phyloP scores from a whole-genome alignment of 2,888 invertebrate genomes.

The Drosophila parthenogenetica region DNA sequence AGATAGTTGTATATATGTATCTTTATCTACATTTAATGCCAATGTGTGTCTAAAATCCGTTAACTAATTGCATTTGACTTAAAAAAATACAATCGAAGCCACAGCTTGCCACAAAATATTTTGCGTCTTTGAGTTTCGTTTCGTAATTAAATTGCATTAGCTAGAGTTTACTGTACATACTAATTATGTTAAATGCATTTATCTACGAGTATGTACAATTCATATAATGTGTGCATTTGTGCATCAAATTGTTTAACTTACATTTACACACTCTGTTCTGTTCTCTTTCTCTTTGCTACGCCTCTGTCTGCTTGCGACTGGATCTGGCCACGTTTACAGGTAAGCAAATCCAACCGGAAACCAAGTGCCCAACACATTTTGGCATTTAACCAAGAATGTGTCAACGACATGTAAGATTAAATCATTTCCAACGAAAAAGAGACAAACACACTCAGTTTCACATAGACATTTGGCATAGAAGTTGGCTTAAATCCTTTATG shows the following conservation, averaged over 20 bases:
- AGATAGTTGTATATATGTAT: constrained; percentile 9
- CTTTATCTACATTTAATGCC: not conserved
- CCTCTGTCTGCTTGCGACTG: constrained; percentile 26
- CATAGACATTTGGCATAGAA: not conserved
- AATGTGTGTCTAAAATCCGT: constrained; percentile 69
- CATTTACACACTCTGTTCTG: constrained; percentile 42
- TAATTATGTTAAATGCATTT: constrained; percentile 15
- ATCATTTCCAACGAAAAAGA: constrained; percentile 52
- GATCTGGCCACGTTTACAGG: constrained; percentile 56
- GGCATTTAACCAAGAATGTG: constrained; percentile 70
- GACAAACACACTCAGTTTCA: constrained; percentile 21
- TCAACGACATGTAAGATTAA: constrained; percentile 83
- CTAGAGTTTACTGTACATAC: constrained; percentile 29
- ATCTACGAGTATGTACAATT: constrained; percentile 6
- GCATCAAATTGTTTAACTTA: constrained; percentile 50
- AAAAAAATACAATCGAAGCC: constrained; percentile 17
- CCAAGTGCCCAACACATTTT: constrained; percentile 62
- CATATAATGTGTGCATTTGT: constrained; percentile 6
- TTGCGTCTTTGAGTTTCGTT: constrained; percentile 72
- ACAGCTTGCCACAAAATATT: constrained; percentile 78
- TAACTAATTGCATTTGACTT: constrained; percentile 70
- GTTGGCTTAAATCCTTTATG: constrained; percentile 3
- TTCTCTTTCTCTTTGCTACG: constrained; percentile 55
- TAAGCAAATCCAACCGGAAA: constrained; percentile 75
- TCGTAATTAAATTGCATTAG: constrained; percentile 57